phyloP scores from a whole-genome alignment of 2,113 vertebrate genomes.

The Rhabdornis inornatus region DNA sequence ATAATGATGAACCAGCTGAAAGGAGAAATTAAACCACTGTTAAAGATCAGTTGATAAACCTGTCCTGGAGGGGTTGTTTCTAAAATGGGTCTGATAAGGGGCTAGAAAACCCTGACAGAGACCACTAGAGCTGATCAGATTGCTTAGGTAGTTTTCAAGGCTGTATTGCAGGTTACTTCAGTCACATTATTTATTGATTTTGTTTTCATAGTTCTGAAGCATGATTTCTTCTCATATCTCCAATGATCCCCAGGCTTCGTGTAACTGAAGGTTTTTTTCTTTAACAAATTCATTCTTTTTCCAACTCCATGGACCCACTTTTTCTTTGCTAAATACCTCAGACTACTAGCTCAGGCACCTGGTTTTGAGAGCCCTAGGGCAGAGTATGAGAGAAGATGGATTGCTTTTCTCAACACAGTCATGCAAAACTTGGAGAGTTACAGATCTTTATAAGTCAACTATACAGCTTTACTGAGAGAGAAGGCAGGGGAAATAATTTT shows the following conservation, averaged over 20 bases:
- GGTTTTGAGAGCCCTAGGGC: background rate
- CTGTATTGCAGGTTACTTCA: background rate
- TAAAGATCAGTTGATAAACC: background rate
- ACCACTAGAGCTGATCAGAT: background rate
- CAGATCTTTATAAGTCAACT: background rate
- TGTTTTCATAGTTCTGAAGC: background rate
- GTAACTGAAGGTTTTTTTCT: background rate
- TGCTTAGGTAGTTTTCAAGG: background rate
- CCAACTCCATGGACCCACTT: background rate
- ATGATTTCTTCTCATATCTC: background rate
- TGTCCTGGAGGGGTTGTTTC: background rate
- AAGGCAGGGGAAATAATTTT: background rate
- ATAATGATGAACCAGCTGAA: background rate
- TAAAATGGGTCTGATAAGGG: background rate
- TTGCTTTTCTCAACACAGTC: background rate
- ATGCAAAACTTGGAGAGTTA: background rate
- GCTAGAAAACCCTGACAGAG: background rate
- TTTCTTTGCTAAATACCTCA: background rate
- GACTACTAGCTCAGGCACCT: background rate
- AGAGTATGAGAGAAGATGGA: background rate
- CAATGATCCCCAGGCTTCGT: background rate
- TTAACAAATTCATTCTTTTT: background rate
- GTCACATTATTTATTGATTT: background rate
- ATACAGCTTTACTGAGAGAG: background rate
- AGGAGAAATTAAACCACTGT: constrained; percentile 7